Evolutionary conservation across 2,797 vertebrate species (phyloP).

Genomic region (Acanthis flammea): DNA sequence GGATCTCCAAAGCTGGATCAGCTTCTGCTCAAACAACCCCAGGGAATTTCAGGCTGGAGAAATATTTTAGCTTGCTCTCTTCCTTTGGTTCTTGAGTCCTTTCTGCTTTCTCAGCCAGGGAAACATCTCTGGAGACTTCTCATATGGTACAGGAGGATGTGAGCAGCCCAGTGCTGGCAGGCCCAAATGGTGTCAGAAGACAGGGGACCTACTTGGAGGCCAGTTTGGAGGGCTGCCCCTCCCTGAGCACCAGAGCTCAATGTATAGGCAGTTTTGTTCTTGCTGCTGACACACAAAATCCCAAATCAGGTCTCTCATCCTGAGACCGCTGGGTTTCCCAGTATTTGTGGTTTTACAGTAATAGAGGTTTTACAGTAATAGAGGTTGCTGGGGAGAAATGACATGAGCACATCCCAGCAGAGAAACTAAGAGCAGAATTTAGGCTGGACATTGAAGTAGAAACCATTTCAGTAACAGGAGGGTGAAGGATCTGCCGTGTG

Average conservation of each 20-base stretch:
- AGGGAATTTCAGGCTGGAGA: neutral
- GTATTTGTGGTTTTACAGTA: neutral
- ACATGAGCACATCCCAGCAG: neutral
- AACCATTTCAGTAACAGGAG: neutral
- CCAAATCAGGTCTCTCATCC: neutral
- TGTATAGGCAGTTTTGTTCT: neutral
- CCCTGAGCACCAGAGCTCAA: neutral
- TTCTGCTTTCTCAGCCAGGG: neutral
- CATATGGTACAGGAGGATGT: accelerated
- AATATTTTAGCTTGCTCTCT: neutral
- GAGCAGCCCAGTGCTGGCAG: neutral
- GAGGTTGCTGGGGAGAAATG: neutral
- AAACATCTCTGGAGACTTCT: neutral
- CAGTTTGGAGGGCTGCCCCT: neutral
- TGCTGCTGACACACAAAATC: neutral
- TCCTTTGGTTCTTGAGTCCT: neutral
- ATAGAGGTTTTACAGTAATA: neutral
- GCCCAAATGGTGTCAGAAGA: neutral
- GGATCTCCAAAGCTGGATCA: neutral
- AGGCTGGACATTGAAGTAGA: neutral
- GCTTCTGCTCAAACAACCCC: neutral
- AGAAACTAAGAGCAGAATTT: neutral
- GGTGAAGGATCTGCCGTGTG: neutral
- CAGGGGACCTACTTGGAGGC: neutral
- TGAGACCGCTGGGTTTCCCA: neutral